Conservation (phyloP, 2,888 invertebrate genomes). For the Cancer borealis region DNA sequence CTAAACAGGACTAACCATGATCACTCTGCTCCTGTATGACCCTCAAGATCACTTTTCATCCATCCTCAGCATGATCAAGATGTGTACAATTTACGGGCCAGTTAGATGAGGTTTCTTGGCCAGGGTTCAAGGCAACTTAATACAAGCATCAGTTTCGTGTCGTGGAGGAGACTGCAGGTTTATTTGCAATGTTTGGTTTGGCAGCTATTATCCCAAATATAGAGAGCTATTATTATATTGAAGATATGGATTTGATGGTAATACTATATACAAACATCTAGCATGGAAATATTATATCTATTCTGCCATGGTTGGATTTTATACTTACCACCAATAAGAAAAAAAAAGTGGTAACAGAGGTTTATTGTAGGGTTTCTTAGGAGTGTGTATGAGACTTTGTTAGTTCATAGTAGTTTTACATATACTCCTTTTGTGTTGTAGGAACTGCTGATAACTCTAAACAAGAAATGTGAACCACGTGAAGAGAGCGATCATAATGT, state of each 20-base stretch:
- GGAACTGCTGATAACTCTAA: background rate
- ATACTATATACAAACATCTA: too few species aligned
- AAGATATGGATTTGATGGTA: too few species aligned
- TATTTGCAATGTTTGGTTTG: background rate
- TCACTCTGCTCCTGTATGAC: background rate
- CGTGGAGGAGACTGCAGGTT: background rate
- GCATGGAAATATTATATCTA: too few species aligned
- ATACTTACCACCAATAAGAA: background rate
- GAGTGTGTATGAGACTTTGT: background rate
- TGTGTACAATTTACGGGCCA: background rate
- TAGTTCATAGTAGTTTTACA: background rate
- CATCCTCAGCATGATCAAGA: slow-evolving; percentile 4
- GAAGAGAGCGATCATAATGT: background rate
- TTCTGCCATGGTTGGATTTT: background rate
- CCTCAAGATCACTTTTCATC: background rate
- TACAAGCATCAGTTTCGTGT: background rate
- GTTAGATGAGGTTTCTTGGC: background rate
- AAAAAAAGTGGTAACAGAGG: background rate
- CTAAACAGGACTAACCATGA: background rate
- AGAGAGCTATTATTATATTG: too few species aligned
- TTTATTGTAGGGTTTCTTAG: background rate
- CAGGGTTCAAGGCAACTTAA: background rate
- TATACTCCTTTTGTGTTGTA: background rate
- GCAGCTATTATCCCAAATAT: background rate
- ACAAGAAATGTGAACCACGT: background rate